Base-by-base conservation (phyloP, 2,113 vertebrate species). In the Fulmarus glacialis region DNA sequence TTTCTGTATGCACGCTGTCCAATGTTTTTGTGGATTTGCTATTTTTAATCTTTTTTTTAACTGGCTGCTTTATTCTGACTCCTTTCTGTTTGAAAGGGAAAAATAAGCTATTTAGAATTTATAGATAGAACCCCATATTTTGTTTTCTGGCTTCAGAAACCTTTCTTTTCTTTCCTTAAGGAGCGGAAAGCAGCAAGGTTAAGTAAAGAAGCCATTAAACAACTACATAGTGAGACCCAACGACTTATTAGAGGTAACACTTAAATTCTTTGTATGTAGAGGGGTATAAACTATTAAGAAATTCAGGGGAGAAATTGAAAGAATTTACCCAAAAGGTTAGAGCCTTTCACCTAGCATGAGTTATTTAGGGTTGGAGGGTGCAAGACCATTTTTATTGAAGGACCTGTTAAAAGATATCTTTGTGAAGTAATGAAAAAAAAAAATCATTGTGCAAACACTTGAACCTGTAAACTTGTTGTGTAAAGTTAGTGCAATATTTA, bases 191-290 rank as follows among this genome's bases (percentile, higher is more conserved):
- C 99, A 58, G 99, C 99, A 12, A 99, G 98, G 12, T 98, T 99
- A 87, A 99, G 99, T 97, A 99, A 99, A 95, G 99, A 99, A 93
- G 99, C 99, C 6, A 98, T 99, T 96, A 99, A 99, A 96, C 99
- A 99, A 24, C 98, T 99, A 12, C 99, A 99, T 62, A 99, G 99
- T 96, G 99, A 99, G 89, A 99, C 98, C 79, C 99, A 99, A 96
- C 98, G 99, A 74, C 98, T 99, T 77, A 73, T 99, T 89, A 98
- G 99, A 99, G 99, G 99, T 99, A 98, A 98, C 98, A 77, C 30
- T 92, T 38, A 5, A 87, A 3, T 64, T 70, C 14, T 32, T 56
- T 38, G 4, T 32, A 5, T 11, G 3, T 43, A 52, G 34, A 83
- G 22, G 20, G 24, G 3, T 53, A 15, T 20, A 52, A 93, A 58